A percentile compares a stretch with the other conserved stretches of the same genome.
Conservation (phyloP, 2,113 vertebrate genomes). For the Callaeas wilsoni region DNA sequence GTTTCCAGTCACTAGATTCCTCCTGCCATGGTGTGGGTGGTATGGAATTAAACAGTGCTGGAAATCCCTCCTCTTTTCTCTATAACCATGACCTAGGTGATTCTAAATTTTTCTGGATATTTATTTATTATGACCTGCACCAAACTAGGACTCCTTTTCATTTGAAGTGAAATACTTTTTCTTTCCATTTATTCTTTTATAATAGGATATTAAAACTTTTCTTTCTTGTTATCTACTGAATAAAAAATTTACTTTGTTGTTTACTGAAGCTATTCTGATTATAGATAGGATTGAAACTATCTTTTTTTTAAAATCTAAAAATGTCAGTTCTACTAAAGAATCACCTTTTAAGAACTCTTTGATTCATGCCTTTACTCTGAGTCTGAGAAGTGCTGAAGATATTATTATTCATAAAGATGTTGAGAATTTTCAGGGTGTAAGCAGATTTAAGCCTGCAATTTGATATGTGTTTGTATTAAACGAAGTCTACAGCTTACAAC, state of each 20-base stretch:
- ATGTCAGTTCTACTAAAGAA: neutral
- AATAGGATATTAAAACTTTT: neutral
- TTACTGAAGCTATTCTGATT: neutral
- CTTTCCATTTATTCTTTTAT: neutral
- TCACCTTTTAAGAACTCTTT: neutral
- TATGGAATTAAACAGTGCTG: neutral
- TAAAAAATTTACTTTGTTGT: neutral
- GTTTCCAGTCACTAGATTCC: neutral
- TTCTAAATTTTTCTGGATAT: neutral
- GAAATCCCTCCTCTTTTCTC: neutral
- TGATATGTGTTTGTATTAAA: neutral
- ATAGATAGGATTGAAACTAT: neutral
- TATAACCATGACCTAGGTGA: neutral
- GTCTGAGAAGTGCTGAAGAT: neutral
- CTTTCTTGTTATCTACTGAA: neutral
- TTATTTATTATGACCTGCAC: neutral
- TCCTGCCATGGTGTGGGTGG: neutral
- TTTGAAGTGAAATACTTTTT: neutral
- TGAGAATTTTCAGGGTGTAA: neutral
- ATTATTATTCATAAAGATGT: neutral
- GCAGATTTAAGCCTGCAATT: neutral
- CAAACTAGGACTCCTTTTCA: neutral
- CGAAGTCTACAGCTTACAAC: neutral
- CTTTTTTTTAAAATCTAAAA: neutral
- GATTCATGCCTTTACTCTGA: neutral